phyloP scores from a whole-genome alignment of 35 echinoderm and acorn worm species.

The Patiria miniata region DNA sequence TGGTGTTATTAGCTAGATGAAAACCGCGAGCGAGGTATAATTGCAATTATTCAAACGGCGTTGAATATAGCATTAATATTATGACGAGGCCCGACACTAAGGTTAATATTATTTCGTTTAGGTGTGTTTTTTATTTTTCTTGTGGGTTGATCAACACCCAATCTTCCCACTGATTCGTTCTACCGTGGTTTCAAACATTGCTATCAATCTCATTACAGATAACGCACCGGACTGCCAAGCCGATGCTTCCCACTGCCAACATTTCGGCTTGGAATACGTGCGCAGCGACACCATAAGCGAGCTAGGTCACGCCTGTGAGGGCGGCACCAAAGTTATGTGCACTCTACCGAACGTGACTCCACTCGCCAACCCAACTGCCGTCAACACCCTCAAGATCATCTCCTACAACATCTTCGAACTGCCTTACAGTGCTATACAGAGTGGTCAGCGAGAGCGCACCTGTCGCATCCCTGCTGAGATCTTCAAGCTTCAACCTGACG shows the following conservation, averaged over 20 bases:
- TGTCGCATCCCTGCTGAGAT: constrained; percentile 76
- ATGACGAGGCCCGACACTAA: too few species aligned
- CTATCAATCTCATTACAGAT: too few species aligned
- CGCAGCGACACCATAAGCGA: constrained; percentile 38
- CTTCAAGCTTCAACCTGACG: constrained; percentile 68
- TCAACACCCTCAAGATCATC: constrained; percentile 59
- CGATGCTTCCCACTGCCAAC: constrained; percentile 53
- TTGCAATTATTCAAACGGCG: too few species aligned
- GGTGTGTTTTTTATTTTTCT: too few species aligned
- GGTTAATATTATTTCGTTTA: too few species aligned
- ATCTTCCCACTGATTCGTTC: too few species aligned
- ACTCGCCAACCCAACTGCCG: constrained; percentile 39
- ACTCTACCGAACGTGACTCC: constrained; percentile 40
- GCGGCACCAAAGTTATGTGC: constrained; percentile 73
- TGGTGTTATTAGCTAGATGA: too few species aligned
- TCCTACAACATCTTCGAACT: constrained; percentile 89
- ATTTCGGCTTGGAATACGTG: constrained; percentile 70
- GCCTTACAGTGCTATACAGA: constrained; percentile 76
- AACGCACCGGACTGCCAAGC: constrained; percentile 58
- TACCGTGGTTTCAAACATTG: too few species aligned
- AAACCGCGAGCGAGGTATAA: too few species aligned
- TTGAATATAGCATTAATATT: too few species aligned
- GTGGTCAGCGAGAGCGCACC: constrained; percentile 82
- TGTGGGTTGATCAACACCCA: too few species aligned
- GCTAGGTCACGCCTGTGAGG: constrained; percentile 25